Evolutionary conservation across 2,888 invertebrate genomes (phyloP), one percentile per base, ranked within the genome.

Genomic region (Ceraclea dissimilis): DNA sequence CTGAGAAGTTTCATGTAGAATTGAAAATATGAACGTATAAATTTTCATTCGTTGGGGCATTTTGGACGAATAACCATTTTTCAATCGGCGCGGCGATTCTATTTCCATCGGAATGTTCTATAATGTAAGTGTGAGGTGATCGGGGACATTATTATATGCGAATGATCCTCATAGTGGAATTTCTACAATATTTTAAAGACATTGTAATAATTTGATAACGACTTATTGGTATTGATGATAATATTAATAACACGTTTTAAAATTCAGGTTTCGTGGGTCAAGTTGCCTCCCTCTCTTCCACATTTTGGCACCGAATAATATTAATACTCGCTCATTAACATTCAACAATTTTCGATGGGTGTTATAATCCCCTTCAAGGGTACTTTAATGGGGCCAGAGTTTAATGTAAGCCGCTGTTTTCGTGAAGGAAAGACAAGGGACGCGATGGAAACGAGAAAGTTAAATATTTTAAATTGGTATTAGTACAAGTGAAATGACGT

Each of bases 291-390:
- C 26, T 19, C 19, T 26, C 22, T 4, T 21, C 50, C 31, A n/a
- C 39, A 55, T 51, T 55, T 48, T 26, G 49, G 34, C 49, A 54
- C 34, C 49, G 22, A 53, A 56, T 52, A 54, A 60, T 56, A 56
- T 57, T 54, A 55, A 58, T 50, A 58, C 58, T 49, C 54, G 44
- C 51, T 56, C 51, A 60, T 60, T 60, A 58, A 58, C 58, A 58
- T 58, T 60, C 54, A 51, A 58, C 56, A 58, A 60, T 58, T 56
- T 58, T 60, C 58, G 58, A 60, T 58, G 55, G 56, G 54, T 51
- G 60, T 54, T 60, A 57, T 60, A 60, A 60, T 60, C 60, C 58
- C 52, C 54, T 58, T 31, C 49, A 56, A 60, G 60, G 60, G 56
- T 51, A 26, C 57, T 58, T 57, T 57, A 60, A 60, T 54, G 51